phyloP scores from a whole-genome alignment of 2,797 vertebrate genomes.

The Harpagifer antarcticus region DNA sequence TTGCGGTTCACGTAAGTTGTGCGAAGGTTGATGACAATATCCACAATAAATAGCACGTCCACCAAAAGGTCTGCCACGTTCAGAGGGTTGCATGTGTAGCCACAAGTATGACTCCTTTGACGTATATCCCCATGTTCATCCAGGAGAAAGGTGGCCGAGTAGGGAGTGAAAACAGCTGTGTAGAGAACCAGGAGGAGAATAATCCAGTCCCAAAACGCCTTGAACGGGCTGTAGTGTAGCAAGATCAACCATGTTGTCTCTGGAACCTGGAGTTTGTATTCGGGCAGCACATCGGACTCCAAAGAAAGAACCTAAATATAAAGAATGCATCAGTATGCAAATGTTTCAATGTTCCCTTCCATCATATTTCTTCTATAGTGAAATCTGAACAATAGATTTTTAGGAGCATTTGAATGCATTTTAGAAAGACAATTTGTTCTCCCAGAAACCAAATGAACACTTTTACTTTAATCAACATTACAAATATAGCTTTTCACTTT shows the following conservation, averaged over 20 bases:
- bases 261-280: constrained; percentile 93
- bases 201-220: constrained; percentile 98
- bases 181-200: constrained; percentile 97
- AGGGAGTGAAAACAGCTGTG: constrained; percentile 95
- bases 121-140: constrained; percentile 90
- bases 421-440: not conserved
- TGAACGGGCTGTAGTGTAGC: constrained; percentile 97
- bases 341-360: not conserved
- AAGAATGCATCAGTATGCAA: constrained; percentile 30
- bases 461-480: not conserved
- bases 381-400: constrained; percentile 11
- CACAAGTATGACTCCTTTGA: constrained; percentile 78
- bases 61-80: constrained; percentile 94
- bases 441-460: not conserved
- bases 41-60: constrained; percentile 96
- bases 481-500: not conserved
- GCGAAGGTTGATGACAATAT: constrained; percentile 97
- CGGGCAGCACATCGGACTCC: constrained; percentile 93
- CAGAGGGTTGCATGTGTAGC: constrained; percentile 93
- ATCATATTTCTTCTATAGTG: not conserved
- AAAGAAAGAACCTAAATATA: constrained; percentile 92
- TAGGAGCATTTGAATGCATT: not conserved
- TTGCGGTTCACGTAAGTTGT: constrained; percentile 95
- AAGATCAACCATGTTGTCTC: constrained; percentile 94
- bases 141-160: constrained; percentile 94